Percentiles rank a stretch among this genome's conserved stretches.
These are phyloP conservation scores for Biston stratarius DNA, from an alignment of 2,888 invertebrate species.

Conservation along the genomic window DNA sequence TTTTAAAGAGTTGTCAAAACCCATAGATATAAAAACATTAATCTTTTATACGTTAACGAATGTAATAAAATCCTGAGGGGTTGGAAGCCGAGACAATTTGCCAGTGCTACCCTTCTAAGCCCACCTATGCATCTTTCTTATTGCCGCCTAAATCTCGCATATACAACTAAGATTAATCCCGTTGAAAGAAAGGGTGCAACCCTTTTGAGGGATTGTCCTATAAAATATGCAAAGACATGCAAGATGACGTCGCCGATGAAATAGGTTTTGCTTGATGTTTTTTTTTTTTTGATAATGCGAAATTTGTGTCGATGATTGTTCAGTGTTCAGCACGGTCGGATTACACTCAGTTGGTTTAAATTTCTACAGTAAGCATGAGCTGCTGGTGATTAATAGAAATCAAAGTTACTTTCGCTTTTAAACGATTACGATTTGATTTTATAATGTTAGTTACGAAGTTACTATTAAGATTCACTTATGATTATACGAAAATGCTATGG, in stretches of 20 bases:
- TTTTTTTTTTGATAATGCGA: too few species aligned
- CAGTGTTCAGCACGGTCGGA: too few species aligned
- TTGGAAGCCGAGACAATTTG: slow-evolving; percentile 85
- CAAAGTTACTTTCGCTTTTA: too few species aligned
- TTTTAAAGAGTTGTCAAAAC: not conserved
- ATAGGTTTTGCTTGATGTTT: not conserved
- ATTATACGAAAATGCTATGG: too few species aligned
- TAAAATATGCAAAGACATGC: slow-evolving; percentile 45
- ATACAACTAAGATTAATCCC: slow-evolving; percentile 85
- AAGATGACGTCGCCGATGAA: slow-evolving; percentile 24
- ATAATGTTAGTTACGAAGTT: too few species aligned
- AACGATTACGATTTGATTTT: too few species aligned
- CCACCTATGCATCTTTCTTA: slow-evolving; percentile 86
- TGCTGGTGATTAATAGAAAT: too few species aligned
- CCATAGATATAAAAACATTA: slow-evolving; percentile 77
- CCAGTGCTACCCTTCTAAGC: slow-evolving; percentile 79
- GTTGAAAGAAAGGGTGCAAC: slow-evolving; percentile 83
- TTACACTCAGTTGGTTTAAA: too few species aligned
- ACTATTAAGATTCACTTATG: too few species aligned
- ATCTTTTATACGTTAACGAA: slow-evolving; percentile 84
- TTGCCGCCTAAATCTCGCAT: slow-evolving; percentile 84
- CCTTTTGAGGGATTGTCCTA: slow-evolving; percentile 63
- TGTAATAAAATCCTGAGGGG: slow-evolving; percentile 82
- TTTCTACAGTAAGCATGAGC: too few species aligned
- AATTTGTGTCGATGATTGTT: too few species aligned